phyloP scores from a whole-genome alignment of 1,140 invertebrate species.

The Ephestia elutella region DNA sequence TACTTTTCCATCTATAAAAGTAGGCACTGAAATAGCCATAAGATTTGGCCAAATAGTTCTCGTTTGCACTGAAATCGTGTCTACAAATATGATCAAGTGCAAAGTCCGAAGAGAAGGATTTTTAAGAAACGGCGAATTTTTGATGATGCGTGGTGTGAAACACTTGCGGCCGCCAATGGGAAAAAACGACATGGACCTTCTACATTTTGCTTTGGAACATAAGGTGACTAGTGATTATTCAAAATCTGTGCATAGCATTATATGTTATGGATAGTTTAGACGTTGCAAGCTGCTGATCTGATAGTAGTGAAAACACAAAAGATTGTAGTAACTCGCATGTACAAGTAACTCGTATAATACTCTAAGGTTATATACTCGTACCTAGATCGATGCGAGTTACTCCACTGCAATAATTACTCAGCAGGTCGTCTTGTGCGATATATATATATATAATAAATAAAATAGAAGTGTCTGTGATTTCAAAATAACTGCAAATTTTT shows the following conservation, averaged over 20 bases:
- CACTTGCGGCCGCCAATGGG: conserved; percentile 17
- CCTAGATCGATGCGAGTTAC: too few species aligned
- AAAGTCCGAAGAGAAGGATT: conserved; percentile 20
- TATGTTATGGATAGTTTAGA: too few species aligned
- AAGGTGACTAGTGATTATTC: conserved; percentile 14
- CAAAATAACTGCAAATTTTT: too few species aligned
- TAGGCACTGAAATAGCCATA: conserved; percentile 26
- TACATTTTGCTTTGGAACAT: conserved; percentile 31
- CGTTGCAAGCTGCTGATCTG: too few species aligned
- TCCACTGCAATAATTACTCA: too few species aligned
- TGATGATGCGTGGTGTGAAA: conserved; percentile 28
- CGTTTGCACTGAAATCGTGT: conserved; percentile 25
- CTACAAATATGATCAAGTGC: conserved; percentile 22
- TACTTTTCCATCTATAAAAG: conserved; percentile 19
- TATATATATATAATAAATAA: too few species aligned
- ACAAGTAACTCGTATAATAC: too few species aligned
- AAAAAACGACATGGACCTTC: conserved; percentile 23
- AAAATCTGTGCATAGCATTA: neutral
- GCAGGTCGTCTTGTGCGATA: too few species aligned
- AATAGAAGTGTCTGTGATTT: too few species aligned
- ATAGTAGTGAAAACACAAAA: neutral
- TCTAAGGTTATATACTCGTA: too few species aligned
- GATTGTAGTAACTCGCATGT: too few species aligned
- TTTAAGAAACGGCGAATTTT: conserved; percentile 15
- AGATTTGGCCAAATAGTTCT: conserved; percentile 19